Conservation (phyloP, 2,888 invertebrate genomes). For the Cyclophora punctaria region DNA sequence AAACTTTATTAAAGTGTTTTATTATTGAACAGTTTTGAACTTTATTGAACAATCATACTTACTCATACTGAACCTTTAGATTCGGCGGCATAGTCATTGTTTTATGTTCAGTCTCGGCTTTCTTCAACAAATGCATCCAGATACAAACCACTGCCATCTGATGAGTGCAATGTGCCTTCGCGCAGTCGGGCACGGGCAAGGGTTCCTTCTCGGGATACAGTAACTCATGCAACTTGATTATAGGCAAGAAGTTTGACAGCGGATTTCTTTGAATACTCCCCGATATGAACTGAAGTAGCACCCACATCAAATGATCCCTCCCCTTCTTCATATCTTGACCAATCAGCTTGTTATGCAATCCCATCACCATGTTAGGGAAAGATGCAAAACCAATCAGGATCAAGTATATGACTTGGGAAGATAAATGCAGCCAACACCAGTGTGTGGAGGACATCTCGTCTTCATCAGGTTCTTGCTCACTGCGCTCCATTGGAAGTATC, state of each 20-base stretch:
- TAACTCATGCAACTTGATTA: conserved; percentile 92
- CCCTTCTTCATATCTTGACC: conserved; percentile 90
- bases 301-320: conserved; percentile 99
- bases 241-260: conserved; percentile 89
- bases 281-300: conserved; percentile 95
- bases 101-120: conserved; percentile 90
- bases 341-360: conserved; percentile 88
- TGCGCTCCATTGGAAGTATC: conserved; percentile 93
- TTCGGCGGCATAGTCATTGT: conserved; percentile 88
- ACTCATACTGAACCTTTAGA: conserved; percentile 89
- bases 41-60: conserved; percentile 33
- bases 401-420: conserved; percentile 95
- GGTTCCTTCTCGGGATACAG: conserved; percentile 95
- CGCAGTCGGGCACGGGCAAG: conserved; percentile 90
- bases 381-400: conserved; percentile 95
- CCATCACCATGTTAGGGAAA: conserved; percentile 93
- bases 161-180: conserved; percentile 88
- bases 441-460: conserved; percentile 80
- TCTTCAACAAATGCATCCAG: conserved; percentile 96
- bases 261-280: conserved; percentile 97
- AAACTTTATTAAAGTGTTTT: no score
- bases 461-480: conserved; percentile 80
- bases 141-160: conserved; percentile 97
- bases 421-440: conserved; percentile 94
- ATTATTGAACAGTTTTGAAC: no score